phyloP scores from a whole-genome alignment of 2,888 invertebrate genomes.

The Neuroscelio doddi region DNA sequence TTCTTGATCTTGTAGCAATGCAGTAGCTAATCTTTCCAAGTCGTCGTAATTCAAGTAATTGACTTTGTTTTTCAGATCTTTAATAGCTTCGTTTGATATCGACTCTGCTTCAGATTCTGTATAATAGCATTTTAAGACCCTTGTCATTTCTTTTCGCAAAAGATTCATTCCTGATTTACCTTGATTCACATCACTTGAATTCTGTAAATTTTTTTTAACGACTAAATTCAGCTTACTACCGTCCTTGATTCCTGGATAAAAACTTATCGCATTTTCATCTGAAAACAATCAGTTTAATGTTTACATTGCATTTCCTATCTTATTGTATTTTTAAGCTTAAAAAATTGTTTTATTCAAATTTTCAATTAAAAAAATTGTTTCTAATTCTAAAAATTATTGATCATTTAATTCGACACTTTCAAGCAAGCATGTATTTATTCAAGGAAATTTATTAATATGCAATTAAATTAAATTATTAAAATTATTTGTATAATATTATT shows the following conservation, averaged over 20 bases:
- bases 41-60: constrained; percentile 76
- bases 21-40: constrained; percentile 76
- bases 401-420: too few species aligned
- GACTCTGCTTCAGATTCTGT: constrained; percentile 78
- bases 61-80: constrained; percentile 74
- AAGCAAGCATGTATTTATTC: too few species aligned
- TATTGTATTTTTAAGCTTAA: too few species aligned
- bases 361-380: too few species aligned
- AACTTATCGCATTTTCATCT: constrained; percentile 81
- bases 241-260: constrained; percentile 83
- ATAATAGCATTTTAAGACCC: constrained; percentile 77
- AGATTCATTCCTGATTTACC: constrained; percentile 68
- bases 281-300: too few species aligned
- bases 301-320: too few species aligned
- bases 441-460: too few species aligned
- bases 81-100: constrained; percentile 76
- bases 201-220: constrained; percentile 77
- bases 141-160: constrained; percentile 75
- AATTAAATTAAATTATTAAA: too few species aligned
- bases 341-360: too few species aligned
- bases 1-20: constrained; percentile 80
- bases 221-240: constrained; percentile 83
- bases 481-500: too few species aligned
- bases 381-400: too few species aligned
- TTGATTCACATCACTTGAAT: constrained; percentile 52